Percentiles rank a stretch among this genome's conserved stretches.
Evolutionary conservation across 1,140 invertebrate species (phyloP).

Genomic region (Colletes latitarsis): DNA sequence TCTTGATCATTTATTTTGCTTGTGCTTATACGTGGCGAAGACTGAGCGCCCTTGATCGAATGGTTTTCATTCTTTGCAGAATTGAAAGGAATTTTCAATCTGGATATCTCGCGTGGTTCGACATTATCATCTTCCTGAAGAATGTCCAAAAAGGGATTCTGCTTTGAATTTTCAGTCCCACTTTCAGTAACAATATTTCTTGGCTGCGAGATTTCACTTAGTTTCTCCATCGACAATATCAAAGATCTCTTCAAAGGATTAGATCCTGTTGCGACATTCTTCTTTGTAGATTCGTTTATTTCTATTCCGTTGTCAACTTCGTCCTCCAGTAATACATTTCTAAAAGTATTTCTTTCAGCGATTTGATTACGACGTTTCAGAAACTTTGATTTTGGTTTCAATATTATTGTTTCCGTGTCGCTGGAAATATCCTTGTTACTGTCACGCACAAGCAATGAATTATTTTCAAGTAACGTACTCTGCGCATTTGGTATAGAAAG

Average conservation of each 20-base stretch:
- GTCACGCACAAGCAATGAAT: background rate
- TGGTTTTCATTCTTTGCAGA: background rate
- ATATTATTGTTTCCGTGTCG: background rate
- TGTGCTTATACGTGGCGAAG: too few relatives aligned
- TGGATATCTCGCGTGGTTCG: background rate
- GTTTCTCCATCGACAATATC: background rate
- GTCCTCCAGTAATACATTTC: background rate
- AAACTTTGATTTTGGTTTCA: constrained; percentile 17
- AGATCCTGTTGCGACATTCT: background rate
- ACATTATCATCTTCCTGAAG: background rate
- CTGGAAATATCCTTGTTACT: background rate
- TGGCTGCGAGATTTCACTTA: background rate
- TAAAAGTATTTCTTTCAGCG: constrained; percentile 13
- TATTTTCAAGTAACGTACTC: background rate
- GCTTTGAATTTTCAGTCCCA: background rate
- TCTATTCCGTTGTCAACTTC: too few relatives aligned
- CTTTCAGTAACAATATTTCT: background rate
- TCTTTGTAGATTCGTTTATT: background rate
- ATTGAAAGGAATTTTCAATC: background rate
- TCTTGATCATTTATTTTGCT: too few relatives aligned
- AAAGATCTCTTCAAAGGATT: background rate
- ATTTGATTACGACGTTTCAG: background rate
- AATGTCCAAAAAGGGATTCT: constrained; percentile 9
- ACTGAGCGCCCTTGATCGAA: too few relatives aligned
- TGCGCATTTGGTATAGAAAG: background rate